Evolutionary conservation across 2,888 invertebrate species (phyloP), one percentile per base, ranked within the genome.

Genomic region (Drosophila paranaensis): DNA sequence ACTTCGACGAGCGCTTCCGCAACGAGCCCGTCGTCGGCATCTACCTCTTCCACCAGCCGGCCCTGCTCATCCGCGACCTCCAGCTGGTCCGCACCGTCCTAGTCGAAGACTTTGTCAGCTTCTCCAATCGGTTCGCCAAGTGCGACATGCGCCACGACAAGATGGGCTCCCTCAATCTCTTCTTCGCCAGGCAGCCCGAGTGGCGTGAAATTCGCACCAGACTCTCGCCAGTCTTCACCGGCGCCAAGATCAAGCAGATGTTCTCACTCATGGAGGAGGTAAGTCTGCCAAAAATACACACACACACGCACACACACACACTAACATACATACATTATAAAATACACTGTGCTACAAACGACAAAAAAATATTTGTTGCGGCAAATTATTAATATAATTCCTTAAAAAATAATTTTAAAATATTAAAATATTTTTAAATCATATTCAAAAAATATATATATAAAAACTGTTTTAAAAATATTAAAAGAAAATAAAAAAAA

Each of bases 11-110:
- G 43, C 60, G 74, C 4, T 77, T 85, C 64, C 48, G 79, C 82
- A 62, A 91, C 74, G 76, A 84, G 76, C 81, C 92, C 57, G 62
- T 93, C 60, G 85, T 90, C 77, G 90, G 94, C 85, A 76, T 93
- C 77, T 85, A 92, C 89, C 90, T 94, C n/a, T 93, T 94, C 66
- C 92, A 94, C 74, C 93, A 92, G 62, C 94, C 94, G 1, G 91
- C 91, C 2, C 63, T 94, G 30, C 61, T 94, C 37, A 79, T 93
- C 16, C 92, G 93, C 14, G 93, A 94, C 69, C 92, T 93, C 0
- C 92, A 93, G 20, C 74, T 94, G 30, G 90, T 93, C 3, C 94
- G 93, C 55, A 90, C 91, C 14, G 81, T 94, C 2, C 78, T 94
- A 11, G 86, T 94, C 13, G 93, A 93, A 60, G 94, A 94, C 64